Base-by-base conservation (phyloP, 2,888 invertebrate genomes). In the Spisula solida region DNA sequence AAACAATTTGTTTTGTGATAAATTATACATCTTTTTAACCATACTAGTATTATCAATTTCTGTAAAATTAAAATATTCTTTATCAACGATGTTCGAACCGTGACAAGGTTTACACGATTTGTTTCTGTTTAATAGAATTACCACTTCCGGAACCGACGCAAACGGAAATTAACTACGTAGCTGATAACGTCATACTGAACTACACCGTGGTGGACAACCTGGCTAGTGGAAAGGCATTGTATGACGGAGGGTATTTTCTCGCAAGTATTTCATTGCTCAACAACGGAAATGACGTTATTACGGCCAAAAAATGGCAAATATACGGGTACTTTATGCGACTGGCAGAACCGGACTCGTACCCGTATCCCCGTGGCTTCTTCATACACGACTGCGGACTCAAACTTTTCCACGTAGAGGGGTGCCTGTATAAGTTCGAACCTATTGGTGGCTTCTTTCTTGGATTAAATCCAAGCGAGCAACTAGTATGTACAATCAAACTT, bases 261-360 rank as follows among this genome's bases (percentile, higher is more conserved):
- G 92, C 91, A 1, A 89, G 91, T 12, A 86, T 94, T 25, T 90
- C 92, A n/a, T 92, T 95, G 47, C 88, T 83, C 25, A 95, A 95
- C 86, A 92, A 80, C 1, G 95, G 95, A 0, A 75, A 81, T 48
- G 41, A 86, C 31, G 85, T 91, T 20, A 89, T 95, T 18, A 87
- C 92, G 10, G 81, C 85, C 0, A 83, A 83, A 18, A 93, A 91
- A 25, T 95, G 95, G 95, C 89, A 86, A 34, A 88, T 95, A 16
- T 93, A 92, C 56, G 89, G 85, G 4, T 90, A 89, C 25, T 87
- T 88, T 14, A 60, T 91, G 34, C 51, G 86, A 29, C 34, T 85
- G 0, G 60, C 84, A 20, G 92, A 92, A 55, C 87, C 66, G 18
- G 75, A 83, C 5, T 48, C 48, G 0, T 91, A 85, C 66, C 92